A percentile compares a stretch with the other conserved stretches of the same genome.
These are phyloP conservation scores for Chrysolina haemoptera DNA, from an alignment of 2,888 invertebrate species.

Conservation along the genomic window DNA sequence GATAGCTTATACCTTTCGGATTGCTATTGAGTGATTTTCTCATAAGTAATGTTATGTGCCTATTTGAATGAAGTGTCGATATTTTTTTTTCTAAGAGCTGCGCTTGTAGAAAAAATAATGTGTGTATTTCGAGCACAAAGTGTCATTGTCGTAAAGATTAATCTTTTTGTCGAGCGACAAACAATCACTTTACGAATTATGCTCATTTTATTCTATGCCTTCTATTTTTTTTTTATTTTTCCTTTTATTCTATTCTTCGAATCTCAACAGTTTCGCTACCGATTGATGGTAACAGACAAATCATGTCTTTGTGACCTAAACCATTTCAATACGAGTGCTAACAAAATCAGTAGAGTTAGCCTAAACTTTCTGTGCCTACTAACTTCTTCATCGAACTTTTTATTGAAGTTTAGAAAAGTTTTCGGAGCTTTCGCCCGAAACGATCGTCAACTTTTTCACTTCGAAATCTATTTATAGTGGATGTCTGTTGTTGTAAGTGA, in stretches of 20 bases:
- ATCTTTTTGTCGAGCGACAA: no score
- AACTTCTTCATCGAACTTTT: conserved; percentile 3
- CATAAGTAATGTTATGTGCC: no score
- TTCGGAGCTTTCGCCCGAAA: background rate
- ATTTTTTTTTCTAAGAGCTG: no score
- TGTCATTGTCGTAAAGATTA: no score
- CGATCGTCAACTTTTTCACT: conserved; percentile 2
- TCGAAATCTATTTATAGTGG: background rate
- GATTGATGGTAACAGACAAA: background rate
- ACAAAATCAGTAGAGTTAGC: background rate
- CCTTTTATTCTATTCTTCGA: background rate
- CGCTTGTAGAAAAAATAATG: no score
- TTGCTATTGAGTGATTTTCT: no score
- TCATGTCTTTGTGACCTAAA: background rate
- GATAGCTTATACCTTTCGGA: no score
- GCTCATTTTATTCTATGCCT: no score
- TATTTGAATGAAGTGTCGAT: no score
- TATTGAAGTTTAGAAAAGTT: background rate
- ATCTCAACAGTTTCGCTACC: background rate
- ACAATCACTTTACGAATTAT: no score
- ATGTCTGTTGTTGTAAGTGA: background rate
- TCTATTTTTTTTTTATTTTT: background rate
- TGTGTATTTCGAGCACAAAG: no score
- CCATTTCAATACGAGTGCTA: background rate
- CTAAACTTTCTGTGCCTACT: background rate